Evolutionary conservation across 2,797 vertebrate species (phyloP).

Genomic region (Propithecus perrieri): DNA sequence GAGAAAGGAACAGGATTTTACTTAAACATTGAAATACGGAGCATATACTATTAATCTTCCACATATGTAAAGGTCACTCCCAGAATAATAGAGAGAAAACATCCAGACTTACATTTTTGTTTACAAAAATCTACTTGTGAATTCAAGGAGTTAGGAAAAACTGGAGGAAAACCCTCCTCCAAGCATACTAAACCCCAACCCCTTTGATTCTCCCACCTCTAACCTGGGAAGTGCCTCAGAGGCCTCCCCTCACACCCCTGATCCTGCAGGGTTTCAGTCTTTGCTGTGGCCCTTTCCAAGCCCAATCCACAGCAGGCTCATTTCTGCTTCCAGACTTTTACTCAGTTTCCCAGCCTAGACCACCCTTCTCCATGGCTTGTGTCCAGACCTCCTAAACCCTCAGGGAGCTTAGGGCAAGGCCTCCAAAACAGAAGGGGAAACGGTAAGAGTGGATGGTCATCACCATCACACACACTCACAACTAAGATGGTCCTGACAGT

Average conservation of each 20-base stretch:
- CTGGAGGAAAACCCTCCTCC: neutral
- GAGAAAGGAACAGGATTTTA: slow-evolving; percentile 38
- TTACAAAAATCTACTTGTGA: slow-evolving; percentile 25
- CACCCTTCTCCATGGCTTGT: neutral
- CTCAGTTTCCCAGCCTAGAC: neutral
- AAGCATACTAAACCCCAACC: neutral
- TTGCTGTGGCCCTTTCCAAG: neutral
- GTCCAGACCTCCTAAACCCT: neutral
- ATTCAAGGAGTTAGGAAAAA: slow-evolving; percentile 36
- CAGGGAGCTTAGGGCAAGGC: neutral
- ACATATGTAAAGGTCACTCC: slow-evolving; percentile 48
- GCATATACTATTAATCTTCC: neutral
- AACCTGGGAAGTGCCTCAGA: neutral
- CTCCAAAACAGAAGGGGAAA: neutral
- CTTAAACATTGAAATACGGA: slow-evolving; percentile 47
- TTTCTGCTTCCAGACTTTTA: neutral
- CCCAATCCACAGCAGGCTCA: neutral
- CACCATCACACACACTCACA: neutral
- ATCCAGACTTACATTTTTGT: slow-evolving; percentile 39
- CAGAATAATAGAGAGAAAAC: slow-evolving; percentile 19
- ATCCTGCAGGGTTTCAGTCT: neutral
- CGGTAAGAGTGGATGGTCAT: neutral
- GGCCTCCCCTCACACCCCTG: too few relatives aligned
- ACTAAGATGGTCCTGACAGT: neutral
- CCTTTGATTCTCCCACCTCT: neutral